Evolutionary conservation across 2,797 vertebrate genomes (phyloP).

Genomic region (Perodicticus potto): DNA sequence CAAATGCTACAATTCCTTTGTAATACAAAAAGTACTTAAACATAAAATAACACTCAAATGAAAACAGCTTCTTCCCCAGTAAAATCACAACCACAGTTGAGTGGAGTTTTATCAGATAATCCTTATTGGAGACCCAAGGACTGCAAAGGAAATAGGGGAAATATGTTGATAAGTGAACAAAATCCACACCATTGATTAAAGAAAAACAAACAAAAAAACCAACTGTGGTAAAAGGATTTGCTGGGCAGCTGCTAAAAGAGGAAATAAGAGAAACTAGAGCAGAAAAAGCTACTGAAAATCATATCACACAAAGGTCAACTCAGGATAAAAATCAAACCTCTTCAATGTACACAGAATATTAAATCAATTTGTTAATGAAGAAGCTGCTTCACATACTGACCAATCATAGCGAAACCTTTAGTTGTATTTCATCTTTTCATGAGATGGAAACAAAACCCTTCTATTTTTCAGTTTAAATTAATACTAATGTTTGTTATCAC

Average conservation of each 20-base stretch:
- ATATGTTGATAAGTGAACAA: neutral
- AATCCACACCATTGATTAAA: neutral
- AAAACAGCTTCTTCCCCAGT: neutral
- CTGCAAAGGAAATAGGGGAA: neutral
- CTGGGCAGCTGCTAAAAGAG: neutral
- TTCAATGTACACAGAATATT: neutral
- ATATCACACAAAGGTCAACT: neutral
- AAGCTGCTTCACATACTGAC: neutral
- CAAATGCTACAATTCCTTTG: too few relatives aligned
- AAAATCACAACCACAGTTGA: neutral
- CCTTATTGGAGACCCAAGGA: neutral
- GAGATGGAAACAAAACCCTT: conserved; percentile 27
- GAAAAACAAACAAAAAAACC: neutral
- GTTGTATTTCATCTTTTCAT: conserved; percentile 23
- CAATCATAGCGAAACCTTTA: neutral
- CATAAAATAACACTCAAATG: neutral
- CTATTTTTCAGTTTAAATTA: neutral
- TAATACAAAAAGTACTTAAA: too few relatives aligned
- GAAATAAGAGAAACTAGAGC: neutral
- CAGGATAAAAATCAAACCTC: neutral
- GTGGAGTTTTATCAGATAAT: neutral
- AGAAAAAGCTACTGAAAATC: conserved; percentile 32
- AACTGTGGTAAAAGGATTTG: neutral
- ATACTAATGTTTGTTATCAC: neutral
- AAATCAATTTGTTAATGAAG: neutral